Base-by-base conservation (phyloP, 1,140 invertebrate genomes). In the Diuraphis noxia region DNA sequence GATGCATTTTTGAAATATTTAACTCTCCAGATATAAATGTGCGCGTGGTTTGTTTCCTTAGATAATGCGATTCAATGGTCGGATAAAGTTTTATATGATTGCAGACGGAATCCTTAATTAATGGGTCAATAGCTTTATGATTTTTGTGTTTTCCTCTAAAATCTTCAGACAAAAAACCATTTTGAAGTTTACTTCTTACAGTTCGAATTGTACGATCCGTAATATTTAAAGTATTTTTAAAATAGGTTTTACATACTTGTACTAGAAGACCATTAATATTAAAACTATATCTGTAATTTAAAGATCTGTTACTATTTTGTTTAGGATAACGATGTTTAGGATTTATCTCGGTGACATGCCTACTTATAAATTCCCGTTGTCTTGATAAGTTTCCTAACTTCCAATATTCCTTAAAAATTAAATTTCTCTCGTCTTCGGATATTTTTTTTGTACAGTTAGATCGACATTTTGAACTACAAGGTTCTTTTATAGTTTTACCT, bases 401-500 rank as follows among this genome's bases (percentile, higher is more conserved):
- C 46, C 84, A 86, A 52, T 86, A 86, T 87, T 87, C 19, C 23
- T 4, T 52, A 52, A 87, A 87, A 87, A 87, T 86, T 49, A 52
- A 49, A 49, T 86, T 36, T 86, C 46, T 86, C 21, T 52, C 46
- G 17, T 52, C 21, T 52, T 86, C n/a, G 21, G 41, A 36, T 34
- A 86, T 52, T 86, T 86, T 49, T 52, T 86, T 52, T 86, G 84
- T 49, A 56, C 84, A 86, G 30, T 86, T 86, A 86, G 34, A 34
- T 86, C 46, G 41, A 86, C 84, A 49, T 86, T 86, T 36, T 86
- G 77, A 81, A 40, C 79, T 81, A 81, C 79, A 81, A 40, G 38
- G 79, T 40, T 81, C 38, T 81, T 81, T 81, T 40, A 81, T 81
- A 41, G 79, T 81, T 81, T 81, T 81, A 40, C 38, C 38, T 81